These are phyloP conservation scores for Rhea pennata DNA, from an alignment of 2,113 vertebrate genomes.

Conservation along the genomic window DNA sequence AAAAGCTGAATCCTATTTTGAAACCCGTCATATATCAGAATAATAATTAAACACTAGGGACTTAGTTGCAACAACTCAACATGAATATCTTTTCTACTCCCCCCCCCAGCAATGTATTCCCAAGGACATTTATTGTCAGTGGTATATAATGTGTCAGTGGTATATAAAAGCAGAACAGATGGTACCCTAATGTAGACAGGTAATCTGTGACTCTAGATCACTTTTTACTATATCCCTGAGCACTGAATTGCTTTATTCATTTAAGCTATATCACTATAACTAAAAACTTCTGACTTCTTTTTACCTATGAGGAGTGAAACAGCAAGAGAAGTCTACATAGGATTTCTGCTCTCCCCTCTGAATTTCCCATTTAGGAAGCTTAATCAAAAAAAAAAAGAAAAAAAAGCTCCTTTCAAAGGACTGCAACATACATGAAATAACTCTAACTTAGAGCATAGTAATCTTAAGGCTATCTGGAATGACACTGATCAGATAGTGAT, in stretches of 20 bases:
- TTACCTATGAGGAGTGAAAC: too few relatives aligned
- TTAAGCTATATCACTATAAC: not conserved
- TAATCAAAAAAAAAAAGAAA: not conserved
- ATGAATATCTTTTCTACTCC: not conserved
- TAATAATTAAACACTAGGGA: not conserved
- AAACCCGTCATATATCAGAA: not conserved
- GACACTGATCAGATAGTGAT: not conserved
- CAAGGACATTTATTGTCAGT: not conserved
- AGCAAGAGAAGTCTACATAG: not conserved
- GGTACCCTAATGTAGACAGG: not conserved
- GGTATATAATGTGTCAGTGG: fast-evolving
- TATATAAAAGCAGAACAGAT: not conserved
- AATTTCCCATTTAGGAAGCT: not conserved
- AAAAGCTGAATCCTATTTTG: not conserved
- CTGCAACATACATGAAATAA: not conserved
- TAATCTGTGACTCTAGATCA: not conserved
- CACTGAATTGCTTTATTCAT: not conserved
- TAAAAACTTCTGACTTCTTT: not conserved
- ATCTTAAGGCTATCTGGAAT: not conserved
- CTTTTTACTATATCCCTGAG: not conserved
- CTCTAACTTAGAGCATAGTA: not conserved
- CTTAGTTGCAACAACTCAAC: not conserved
- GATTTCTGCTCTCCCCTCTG: not conserved
- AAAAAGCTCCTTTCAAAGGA: not conserved
- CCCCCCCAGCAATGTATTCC: not conserved